Evolutionary conservation across 2,888 invertebrate genomes (phyloP).

Genomic region (Phaonia tiefii): DNA sequence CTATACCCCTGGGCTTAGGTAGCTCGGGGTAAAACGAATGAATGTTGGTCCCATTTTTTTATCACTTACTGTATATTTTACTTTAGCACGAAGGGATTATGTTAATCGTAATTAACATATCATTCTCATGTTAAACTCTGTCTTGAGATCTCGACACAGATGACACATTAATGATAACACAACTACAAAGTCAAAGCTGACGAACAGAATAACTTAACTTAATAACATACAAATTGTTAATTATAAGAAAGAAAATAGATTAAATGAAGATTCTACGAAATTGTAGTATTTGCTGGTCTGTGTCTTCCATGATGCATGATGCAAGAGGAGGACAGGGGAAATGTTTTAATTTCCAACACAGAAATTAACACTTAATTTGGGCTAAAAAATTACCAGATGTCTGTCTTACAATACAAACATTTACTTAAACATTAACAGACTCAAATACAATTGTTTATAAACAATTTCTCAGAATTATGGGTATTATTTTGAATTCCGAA

Average conservation of each 20-base stretch:
- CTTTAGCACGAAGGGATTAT: not conserved
- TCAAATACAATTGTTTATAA: slow-evolving; percentile 23
- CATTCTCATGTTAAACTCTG: slow-evolving; percentile 42
- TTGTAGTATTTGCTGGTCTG: slow-evolving; percentile 27
- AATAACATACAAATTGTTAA: slow-evolving; percentile 14
- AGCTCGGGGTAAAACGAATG: too few species aligned
- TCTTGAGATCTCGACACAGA: slow-evolving; percentile 24
- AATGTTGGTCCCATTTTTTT: too few species aligned
- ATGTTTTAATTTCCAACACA: slow-evolving; percentile 37
- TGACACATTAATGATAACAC: slow-evolving; percentile 59
- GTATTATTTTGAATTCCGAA: slow-evolving; percentile 10
- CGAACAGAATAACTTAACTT: not conserved
- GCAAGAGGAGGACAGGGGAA: not conserved
- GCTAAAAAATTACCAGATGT: slow-evolving; percentile 56
- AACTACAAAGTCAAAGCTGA: not conserved
- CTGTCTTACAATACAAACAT: not conserved
- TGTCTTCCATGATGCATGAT: too few species aligned
- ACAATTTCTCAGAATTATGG: slow-evolving; percentile 23
- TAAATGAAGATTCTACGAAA: slow-evolving; percentile 57
- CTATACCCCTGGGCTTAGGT: too few species aligned
- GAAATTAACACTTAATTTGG: slow-evolving; percentile 59
- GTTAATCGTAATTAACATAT: slow-evolving; percentile 53
- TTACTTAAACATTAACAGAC: not conserved
- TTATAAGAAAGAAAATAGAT: slow-evolving; percentile 37
- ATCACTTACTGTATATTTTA: too few species aligned